Evolutionary conservation across 2,113 vertebrate species (phyloP).

Genomic region (Epinephelus moara): DNA sequence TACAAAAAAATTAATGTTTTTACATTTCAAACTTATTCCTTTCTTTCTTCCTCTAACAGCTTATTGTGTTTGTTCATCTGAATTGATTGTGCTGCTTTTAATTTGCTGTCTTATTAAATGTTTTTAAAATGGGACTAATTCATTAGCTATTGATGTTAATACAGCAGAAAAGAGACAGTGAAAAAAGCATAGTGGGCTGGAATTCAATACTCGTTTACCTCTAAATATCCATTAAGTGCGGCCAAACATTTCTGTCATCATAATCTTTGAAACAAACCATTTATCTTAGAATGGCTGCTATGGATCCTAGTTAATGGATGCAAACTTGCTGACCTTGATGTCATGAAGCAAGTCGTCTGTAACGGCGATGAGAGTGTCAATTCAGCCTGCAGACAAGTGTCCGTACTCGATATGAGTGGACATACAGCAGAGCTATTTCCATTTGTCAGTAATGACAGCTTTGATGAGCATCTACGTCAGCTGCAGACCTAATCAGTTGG

Average conservation of each 20-base stretch:
- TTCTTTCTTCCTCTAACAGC: background rate
- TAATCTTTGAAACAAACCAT: slow-evolving; percentile 40
- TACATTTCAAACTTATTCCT: background rate
- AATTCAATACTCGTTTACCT: slow-evolving; percentile 28
- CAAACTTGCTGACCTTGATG: slow-evolving; percentile 49
- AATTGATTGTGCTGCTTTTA: slow-evolving; percentile 6
- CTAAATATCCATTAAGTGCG: background rate
- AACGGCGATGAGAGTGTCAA: slow-evolving; percentile 29
- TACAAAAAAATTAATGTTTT: background rate
- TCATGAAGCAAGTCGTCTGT: slow-evolving; percentile 46
- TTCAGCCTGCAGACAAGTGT: slow-evolving; percentile 29
- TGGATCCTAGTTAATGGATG: slow-evolving; percentile 35
- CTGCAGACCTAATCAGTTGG: slow-evolving; percentile 23
- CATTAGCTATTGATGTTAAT: slow-evolving; percentile 25
- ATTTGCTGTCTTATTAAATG: slow-evolving; percentile 14
- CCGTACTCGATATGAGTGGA: slow-evolving; percentile 24
- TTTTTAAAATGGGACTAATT: slow-evolving; percentile 27
- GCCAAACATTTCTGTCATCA: slow-evolving; percentile 32
- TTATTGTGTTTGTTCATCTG: background rate
- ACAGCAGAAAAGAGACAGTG: slow-evolving; percentile 1
- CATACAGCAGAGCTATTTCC: slow-evolving; percentile 16
- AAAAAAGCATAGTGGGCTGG: background rate
- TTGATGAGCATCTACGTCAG: slow-evolving; percentile 42
- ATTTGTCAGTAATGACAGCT: slow-evolving; percentile 45
- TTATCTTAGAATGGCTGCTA: slow-evolving; percentile 16